These are phyloP conservation scores for Dermochelys coriacea DNA, from an alignment of 2,797 vertebrate species.

Conservation along the genomic window DNA sequence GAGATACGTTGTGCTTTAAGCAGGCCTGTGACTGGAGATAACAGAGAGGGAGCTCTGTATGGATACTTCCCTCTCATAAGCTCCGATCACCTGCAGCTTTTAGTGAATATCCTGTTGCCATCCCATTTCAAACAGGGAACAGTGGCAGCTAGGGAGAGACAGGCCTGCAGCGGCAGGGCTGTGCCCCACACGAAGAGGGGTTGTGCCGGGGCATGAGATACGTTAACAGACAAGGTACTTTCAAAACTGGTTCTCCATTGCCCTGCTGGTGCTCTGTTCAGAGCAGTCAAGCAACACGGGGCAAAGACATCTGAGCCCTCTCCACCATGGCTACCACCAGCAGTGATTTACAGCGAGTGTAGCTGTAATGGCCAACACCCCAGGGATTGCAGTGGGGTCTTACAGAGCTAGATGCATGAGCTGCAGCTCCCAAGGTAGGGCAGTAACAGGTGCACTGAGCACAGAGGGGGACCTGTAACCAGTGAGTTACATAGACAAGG, in stretches of 20 bases:
- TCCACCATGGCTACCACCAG: background rate
- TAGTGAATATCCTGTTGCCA: background rate
- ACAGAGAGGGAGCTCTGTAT: fast-evolving
- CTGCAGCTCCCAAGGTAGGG: background rate
- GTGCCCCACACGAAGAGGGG: no score
- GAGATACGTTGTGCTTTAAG: background rate
- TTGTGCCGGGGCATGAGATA: no score
- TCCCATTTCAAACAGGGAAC: background rate
- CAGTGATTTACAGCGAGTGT: background rate
- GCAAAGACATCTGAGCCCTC: background rate
- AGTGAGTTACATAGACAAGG: background rate
- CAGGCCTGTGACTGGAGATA: background rate
- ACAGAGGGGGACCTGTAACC: background rate
- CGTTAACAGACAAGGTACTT: background rate
- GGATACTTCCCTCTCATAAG: background rate
- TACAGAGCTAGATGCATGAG: background rate
- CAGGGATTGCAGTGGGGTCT: background rate
- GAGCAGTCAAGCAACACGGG: background rate
- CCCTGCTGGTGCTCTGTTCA: background rate
- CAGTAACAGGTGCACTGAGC: background rate
- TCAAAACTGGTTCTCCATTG: background rate
- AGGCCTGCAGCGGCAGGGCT: background rate
- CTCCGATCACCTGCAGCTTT: background rate
- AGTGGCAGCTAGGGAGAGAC: background rate
- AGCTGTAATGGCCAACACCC: background rate